A percentile compares a stretch with the other conserved stretches of the same genome.
Conservation (phyloP, 2,113 vertebrate genomes). For the Microcebus lehilahytsara region DNA sequence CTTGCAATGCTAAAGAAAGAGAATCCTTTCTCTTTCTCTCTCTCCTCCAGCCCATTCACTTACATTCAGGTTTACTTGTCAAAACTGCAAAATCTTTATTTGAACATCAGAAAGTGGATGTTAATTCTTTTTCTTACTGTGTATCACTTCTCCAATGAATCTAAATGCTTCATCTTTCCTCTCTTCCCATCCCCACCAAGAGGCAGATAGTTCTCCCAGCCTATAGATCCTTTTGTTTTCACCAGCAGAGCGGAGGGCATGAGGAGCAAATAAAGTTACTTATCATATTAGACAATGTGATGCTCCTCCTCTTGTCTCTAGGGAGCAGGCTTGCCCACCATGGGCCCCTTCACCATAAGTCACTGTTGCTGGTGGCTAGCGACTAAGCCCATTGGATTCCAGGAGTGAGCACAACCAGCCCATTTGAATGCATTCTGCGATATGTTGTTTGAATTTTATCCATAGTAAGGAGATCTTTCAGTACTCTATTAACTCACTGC, state of each 20-base stretch:
- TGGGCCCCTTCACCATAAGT: background rate
- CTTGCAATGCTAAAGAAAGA: background rate
- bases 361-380: background rate
- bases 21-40: background rate
- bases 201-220: background rate
- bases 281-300: background rate
- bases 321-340: background rate
- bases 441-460: background rate
- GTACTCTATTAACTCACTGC: background rate
- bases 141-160: background rate
- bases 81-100: background rate
- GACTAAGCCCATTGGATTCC: background rate
- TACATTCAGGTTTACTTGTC: background rate
- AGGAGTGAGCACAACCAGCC: background rate
- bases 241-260: background rate
- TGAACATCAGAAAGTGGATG: background rate
- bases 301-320: background rate
- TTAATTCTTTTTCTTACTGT: background rate
- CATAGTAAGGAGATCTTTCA: constrained; percentile 5
- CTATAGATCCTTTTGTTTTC: background rate
- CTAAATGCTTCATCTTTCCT: background rate
- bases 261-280: background rate
- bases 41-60: background rate
- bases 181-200: background rate
- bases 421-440: background rate